Evolutionary conservation across 2,113 vertebrate species (phyloP).

Genomic region (Chaetorhynchus papuensis): DNA sequence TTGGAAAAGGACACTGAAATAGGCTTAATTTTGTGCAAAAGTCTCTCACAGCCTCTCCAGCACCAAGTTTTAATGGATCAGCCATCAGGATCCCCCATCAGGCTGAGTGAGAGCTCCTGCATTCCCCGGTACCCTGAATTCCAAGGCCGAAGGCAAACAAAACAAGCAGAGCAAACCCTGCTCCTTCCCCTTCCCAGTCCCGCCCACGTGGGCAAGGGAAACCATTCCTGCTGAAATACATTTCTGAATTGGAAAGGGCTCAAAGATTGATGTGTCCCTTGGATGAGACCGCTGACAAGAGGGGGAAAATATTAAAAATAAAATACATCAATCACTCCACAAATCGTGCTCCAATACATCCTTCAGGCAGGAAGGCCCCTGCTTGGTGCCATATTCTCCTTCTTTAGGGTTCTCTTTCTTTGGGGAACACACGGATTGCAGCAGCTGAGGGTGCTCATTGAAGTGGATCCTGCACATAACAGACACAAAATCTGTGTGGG

Average conservation of each 20-base stretch:
- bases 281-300: not conserved
- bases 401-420: not conserved
- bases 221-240: not conserved
- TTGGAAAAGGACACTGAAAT: not conserved
- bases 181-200: not conserved
- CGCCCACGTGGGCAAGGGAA: not conserved
- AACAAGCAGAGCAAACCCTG: not conserved
- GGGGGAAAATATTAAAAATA: not conserved
- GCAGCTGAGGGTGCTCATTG: not conserved
- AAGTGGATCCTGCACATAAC: not conserved
- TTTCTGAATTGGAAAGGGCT: not conserved
- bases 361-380: not conserved
- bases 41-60: not conserved
- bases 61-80: not conserved
- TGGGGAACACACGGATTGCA: fast-evolving
- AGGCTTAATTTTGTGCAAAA: not conserved
- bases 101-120: not conserved
- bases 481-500: not conserved
- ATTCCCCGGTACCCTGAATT: not conserved
- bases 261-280: not conserved
- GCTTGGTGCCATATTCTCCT: fast-evolving
- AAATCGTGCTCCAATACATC: not conserved
- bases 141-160: not conserved
- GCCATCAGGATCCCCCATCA: not conserved
- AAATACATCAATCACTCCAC: not conserved